Evolutionary conservation across 2,113 vertebrate genomes (phyloP).

Genomic region (Gymnogyps californianus): DNA sequence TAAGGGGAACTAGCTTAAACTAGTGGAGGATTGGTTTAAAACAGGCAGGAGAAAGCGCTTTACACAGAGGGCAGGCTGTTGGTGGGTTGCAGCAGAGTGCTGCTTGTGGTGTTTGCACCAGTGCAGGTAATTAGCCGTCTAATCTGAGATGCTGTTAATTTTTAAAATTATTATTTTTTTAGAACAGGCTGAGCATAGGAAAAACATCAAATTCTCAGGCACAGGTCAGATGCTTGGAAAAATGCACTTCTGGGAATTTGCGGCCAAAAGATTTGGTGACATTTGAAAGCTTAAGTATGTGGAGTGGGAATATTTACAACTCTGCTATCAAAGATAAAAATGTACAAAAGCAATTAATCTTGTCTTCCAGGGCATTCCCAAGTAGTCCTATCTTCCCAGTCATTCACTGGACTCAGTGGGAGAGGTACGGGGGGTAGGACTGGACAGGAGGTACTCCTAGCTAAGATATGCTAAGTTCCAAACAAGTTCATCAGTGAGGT

Average conservation of each 20-base stretch:
- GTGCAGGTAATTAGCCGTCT: not conserved
- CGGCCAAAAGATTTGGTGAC: not conserved
- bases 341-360: not conserved
- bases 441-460: not conserved
- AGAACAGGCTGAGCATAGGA: not conserved
- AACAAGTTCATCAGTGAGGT: not conserved
- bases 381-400: not conserved
- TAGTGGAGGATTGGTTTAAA: not conserved
- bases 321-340: not conserved
- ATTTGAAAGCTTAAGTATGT: not conserved
- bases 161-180: not conserved
- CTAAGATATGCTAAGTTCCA: not conserved
- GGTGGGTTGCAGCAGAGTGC: not conserved
- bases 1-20: not conserved
- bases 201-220: not conserved
- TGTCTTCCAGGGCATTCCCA: not conserved
- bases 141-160: not conserved
- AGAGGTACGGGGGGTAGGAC: not conserved
- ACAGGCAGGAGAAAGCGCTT: not conserved
- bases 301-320: not conserved
- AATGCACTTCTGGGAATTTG: not conserved
- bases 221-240: not conserved
- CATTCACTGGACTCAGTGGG: not conserved
- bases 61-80: not conserved
- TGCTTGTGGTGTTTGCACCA: not conserved